Conservation (phyloP, 2,113 vertebrate genomes). For the Cololabis saira region DNA sequence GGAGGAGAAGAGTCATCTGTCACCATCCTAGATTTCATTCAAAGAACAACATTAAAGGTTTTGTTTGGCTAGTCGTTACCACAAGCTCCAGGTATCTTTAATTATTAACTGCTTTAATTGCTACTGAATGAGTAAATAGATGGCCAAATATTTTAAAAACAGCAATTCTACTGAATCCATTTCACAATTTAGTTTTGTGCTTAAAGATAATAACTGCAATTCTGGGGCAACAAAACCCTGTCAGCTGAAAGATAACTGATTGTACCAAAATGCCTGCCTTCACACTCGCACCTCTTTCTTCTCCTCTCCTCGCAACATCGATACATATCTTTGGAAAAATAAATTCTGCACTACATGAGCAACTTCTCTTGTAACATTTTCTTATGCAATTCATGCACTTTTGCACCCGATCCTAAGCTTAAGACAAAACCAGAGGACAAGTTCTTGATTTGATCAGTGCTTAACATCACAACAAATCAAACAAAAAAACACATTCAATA, state of each 20-base stretch:
- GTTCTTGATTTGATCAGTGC: too few relatives aligned
- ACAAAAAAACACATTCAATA: too few relatives aligned
- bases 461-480: too few relatives aligned
- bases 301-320: neutral
- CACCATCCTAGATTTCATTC: neutral
- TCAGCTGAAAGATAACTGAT: slow-evolving; percentile 39
- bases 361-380: neutral
- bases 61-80: slow-evolving; percentile 14
- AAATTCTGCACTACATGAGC: neutral
- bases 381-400: neutral
- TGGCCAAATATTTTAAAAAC: slow-evolving; percentile 8
- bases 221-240: slow-evolving; percentile 21
- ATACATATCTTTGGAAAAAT: neutral
- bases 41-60: slow-evolving; percentile 11
- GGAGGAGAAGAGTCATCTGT: too few relatives aligned
- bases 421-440: too few relatives aligned
- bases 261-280: slow-evolving; percentile 20
- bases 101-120: slow-evolving; percentile 14
- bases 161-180: slow-evolving; percentile 49
- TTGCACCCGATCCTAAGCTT: too few relatives aligned
- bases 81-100: slow-evolving; percentile 23
- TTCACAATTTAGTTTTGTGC: slow-evolving; percentile 47
- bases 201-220: slow-evolving; percentile 54
- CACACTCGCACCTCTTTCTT: neutral
- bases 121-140: slow-evolving; percentile 15